phyloP scores from a whole-genome alignment of 2,797 vertebrate genomes.

The Epinephelus awoara region DNA sequence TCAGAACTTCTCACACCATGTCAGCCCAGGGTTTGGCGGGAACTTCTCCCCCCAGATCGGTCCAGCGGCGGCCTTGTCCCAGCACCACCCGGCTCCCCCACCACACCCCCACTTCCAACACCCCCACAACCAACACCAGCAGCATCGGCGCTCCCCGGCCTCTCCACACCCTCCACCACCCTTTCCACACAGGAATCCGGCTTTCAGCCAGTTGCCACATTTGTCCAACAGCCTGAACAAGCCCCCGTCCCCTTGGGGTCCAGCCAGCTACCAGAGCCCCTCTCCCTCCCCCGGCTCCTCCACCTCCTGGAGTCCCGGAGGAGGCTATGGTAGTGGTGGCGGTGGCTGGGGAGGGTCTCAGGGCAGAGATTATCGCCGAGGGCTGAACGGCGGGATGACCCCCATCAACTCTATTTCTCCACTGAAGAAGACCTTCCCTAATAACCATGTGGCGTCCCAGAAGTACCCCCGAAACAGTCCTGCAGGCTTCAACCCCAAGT shows the following conservation, averaged over 20 bases:
- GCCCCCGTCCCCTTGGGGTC: constrained; percentile 97
- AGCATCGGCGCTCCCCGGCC: constrained; percentile 97
- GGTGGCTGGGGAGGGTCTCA: constrained; percentile 95
- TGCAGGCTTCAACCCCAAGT: constrained; percentile 95
- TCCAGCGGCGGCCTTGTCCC: constrained; percentile 91
- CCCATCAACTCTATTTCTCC: constrained; percentile 99
- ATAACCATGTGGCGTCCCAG: constrained; percentile 97
- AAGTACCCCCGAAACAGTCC: constrained; percentile 97
- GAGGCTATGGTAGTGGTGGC: constrained; percentile 93
- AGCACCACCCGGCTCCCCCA: constrained; percentile 94
- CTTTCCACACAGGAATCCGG: constrained; percentile 91
- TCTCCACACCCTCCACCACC: constrained; percentile 93
- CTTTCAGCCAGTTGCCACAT: constrained; percentile 98
- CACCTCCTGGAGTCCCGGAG: constrained; percentile 96
- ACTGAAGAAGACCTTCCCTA: constrained; percentile 98
- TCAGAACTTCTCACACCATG: constrained; percentile 99
- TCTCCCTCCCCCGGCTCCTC: constrained; percentile 94
- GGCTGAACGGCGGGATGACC: constrained; percentile 96
- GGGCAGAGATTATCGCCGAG: constrained; percentile 96
- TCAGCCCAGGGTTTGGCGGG: constrained; percentile 97
- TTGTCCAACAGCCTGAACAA: constrained; percentile 98
- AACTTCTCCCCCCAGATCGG: constrained; percentile 99
- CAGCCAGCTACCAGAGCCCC: constrained; percentile 96
- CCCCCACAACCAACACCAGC: constrained; percentile 98
- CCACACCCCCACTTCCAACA: constrained; percentile 94